phyloP scores from a whole-genome alignment of 1,140 invertebrate species.

The Battus philenor region DNA sequence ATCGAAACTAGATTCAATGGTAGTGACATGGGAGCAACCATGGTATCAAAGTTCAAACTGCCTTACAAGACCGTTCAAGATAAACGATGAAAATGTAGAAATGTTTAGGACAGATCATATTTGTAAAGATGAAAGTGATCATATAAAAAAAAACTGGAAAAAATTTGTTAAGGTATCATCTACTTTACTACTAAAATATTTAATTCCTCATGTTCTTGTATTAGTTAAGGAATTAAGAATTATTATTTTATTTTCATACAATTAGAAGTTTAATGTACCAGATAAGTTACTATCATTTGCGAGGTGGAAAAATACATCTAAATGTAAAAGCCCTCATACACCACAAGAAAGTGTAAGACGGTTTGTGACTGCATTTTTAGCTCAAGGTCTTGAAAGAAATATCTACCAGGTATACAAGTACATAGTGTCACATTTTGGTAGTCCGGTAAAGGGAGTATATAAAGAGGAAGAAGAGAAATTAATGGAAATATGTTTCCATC shows the following conservation, averaged over 20 bases:
- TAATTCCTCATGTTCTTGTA: no score
- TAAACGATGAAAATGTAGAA: constrained; percentile 15
- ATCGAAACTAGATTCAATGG: constrained; percentile 24
- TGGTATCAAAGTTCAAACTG: constrained; percentile 40
- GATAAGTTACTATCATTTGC: constrained; percentile 46
- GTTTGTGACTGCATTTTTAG: constrained; percentile 47
- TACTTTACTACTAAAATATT: background rate
- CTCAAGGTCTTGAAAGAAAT: constrained; percentile 43
- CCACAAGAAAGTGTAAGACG: constrained; percentile 39
- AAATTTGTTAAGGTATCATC: constrained; percentile 39
- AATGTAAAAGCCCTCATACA: constrained; percentile 25
- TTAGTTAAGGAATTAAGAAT: no score
- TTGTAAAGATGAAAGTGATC: constrained; percentile 31
- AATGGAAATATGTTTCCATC: constrained; percentile 47
- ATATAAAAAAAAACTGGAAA: constrained; percentile 37
- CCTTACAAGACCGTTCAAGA: constrained; percentile 30
- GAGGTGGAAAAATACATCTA: constrained; percentile 46
- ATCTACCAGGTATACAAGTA: constrained; percentile 49
- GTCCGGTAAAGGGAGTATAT: constrained; percentile 34
- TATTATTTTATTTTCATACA: constrained; percentile 15
- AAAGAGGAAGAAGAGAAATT: constrained; percentile 43
- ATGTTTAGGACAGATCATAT: constrained; percentile 23
- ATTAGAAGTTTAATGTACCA: constrained; percentile 42
- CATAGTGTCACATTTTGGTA: constrained; percentile 33
- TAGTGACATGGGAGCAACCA: constrained; percentile 38